Percentiles rank a stretch among this genome's conserved stretches.
phyloP scores from a whole-genome alignment of 1,140 invertebrate species.

The Halictus rubicundus region DNA sequence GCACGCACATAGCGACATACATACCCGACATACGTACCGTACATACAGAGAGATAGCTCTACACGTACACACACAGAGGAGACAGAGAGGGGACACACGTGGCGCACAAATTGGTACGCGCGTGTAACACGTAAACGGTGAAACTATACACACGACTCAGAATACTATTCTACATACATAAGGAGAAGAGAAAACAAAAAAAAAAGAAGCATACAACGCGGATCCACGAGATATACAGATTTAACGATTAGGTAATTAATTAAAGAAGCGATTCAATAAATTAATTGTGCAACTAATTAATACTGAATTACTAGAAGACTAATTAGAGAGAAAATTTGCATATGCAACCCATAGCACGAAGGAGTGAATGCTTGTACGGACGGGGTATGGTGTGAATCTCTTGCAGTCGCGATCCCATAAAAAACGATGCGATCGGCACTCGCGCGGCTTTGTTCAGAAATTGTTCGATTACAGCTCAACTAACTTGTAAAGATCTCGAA shows the following conservation, averaged over 20 bases:
- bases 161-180: no score
- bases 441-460: constrained; percentile 52
- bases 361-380: constrained; percentile 67
- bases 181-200: no score
- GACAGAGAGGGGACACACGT: constrained; percentile 27
- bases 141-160: no score
- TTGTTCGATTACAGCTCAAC: constrained; percentile 50
- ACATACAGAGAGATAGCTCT: background rate
- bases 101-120: no score
- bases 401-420: constrained; percentile 21
- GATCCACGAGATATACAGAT: constrained; percentile 65
- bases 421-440: constrained; percentile 37
- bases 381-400: constrained; percentile 43
- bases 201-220: constrained; percentile 39
- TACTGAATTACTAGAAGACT: constrained; percentile 73
- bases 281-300: constrained; percentile 75
- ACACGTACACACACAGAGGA: constrained; percentile 38
- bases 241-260: constrained; percentile 71
- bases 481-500: constrained; percentile 52
- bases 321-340: constrained; percentile 71
- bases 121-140: no score
- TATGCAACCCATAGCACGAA: constrained; percentile 71
- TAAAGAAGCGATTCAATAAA: constrained; percentile 67
- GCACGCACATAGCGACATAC: background rate
- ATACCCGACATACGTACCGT: background rate